phyloP scores from a whole-genome alignment of 1,140 invertebrate genomes.

The Microplitis demolitor region DNA sequence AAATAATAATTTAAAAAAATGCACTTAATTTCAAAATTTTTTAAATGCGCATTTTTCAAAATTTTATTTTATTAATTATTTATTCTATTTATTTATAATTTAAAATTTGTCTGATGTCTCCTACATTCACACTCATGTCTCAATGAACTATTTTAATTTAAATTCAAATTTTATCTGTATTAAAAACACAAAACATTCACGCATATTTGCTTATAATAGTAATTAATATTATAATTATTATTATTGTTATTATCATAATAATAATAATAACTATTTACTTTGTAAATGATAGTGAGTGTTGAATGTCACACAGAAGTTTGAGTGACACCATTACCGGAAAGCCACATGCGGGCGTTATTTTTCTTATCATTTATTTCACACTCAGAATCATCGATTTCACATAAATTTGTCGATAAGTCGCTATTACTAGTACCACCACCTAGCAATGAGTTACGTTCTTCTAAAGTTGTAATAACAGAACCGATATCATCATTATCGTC shows the following conservation, averaged over 20 bases:
- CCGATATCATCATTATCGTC: constrained; percentile 62
- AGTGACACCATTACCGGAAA: constrained; percentile 60
- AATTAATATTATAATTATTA: neutral
- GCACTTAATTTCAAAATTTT: no score
- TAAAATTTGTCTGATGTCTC: no score
- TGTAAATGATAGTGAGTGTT: neutral
- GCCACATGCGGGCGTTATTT: constrained; percentile 58
- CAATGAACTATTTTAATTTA: no score
- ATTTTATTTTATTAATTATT: no score
- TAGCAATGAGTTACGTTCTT: constrained; percentile 77
- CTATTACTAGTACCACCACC: constrained; percentile 76
- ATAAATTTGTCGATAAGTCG: constrained; percentile 84
- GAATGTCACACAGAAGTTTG: constrained; percentile 67
- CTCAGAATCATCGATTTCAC: constrained; percentile 93
- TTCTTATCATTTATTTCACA: constrained; percentile 67
- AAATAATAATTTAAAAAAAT: no score
- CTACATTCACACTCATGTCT: no score
- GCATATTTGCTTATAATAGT: no score
- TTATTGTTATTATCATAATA: neutral
- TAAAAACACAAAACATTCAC: no score
- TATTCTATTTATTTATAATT: no score
- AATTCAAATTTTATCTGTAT: no score
- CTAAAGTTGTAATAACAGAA: constrained; percentile 65
- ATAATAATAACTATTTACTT: neutral
- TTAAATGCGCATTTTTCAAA: no score